A percentile compares a stretch with the other conserved stretches of the same genome.
These are phyloP conservation scores for Orcinus orca DNA, from an alignment of 2,113 vertebrate genomes.

Conservation along the genomic window DNA sequence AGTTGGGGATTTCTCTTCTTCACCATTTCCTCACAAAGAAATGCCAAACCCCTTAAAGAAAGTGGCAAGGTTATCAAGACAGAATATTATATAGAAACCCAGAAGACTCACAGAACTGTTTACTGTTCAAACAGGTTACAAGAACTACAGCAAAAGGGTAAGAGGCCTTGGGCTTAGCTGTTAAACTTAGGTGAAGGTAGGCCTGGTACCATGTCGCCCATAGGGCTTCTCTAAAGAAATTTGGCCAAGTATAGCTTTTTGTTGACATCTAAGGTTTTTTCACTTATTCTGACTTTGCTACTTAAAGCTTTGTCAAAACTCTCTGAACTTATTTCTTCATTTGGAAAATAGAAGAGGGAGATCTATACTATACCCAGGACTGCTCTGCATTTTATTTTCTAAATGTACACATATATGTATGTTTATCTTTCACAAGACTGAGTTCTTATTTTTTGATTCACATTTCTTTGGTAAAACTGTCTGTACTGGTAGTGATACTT, in stretches of 20 bases:
- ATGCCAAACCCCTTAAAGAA: background rate
- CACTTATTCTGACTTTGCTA: background rate
- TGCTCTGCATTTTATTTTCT: background rate
- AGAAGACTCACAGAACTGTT: background rate
- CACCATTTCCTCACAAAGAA: conserved; percentile 28
- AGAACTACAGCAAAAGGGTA: background rate
- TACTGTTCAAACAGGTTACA: background rate
- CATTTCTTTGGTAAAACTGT: background rate
- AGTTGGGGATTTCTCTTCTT: background rate
- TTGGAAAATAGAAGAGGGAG: background rate
- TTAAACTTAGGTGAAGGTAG: background rate
- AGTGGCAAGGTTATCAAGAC: background rate
- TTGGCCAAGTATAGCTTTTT: background rate
- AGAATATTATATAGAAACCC: background rate
- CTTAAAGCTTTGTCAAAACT: background rate
- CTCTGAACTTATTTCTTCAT: background rate
- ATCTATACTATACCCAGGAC: background rate
- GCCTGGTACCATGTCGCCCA: background rate
- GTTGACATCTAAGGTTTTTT: background rate
- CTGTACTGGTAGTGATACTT: background rate
- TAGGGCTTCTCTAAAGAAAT: background rate
- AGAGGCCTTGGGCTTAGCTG: background rate
- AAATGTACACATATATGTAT: background rate
- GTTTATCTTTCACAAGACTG: background rate
- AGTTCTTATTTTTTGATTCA: background rate